Percentiles rank a stretch among this genome's conserved stretches.
phyloP scores from a whole-genome alignment of 2,888 invertebrate species.

The Portevinia maculata region DNA sequence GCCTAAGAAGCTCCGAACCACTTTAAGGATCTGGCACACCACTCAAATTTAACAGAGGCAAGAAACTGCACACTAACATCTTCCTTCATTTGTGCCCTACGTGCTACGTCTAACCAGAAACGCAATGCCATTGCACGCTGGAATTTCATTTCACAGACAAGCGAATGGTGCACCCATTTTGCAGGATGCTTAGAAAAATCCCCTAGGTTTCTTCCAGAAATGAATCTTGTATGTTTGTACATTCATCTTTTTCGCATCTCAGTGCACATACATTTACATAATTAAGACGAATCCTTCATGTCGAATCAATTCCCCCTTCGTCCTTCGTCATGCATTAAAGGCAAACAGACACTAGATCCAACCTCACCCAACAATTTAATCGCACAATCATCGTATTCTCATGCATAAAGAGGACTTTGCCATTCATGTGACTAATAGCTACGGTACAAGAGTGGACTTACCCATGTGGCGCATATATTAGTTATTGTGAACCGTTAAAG shows the following conservation, averaged over 20 bases:
- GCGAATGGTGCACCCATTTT: background rate
- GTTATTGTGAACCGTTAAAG: constrained; percentile 41
- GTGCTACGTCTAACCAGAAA: constrained; percentile 50
- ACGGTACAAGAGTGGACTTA: constrained; percentile 1
- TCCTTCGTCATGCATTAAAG: constrained; percentile 39
- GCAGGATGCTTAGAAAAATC: constrained; percentile 9
- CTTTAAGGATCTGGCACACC: constrained; percentile 65
- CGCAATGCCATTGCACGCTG: background rate
- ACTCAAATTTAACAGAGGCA: constrained; percentile 37
- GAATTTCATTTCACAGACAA: constrained; percentile 52
- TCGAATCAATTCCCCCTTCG: constrained; percentile 34
- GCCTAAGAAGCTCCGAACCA: constrained; percentile 57
- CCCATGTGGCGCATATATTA: constrained; percentile 24
- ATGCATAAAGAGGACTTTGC: constrained; percentile 28
- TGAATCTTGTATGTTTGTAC: background rate
- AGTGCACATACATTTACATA: constrained; percentile 12
- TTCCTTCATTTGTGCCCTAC: constrained; percentile 44
- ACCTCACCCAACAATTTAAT: constrained; percentile 43
- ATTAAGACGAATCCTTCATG: constrained; percentile 53
- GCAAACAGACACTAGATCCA: constrained; percentile 5
- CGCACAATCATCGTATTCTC: constrained; percentile 53
- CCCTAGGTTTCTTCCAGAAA: constrained; percentile 1
- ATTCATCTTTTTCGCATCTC: background rate
- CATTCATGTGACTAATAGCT: constrained; percentile 4
- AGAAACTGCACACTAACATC: constrained; percentile 29